A percentile compares a stretch with the other conserved stretches of the same genome.
These are phyloP conservation scores for Poecilia latipinna DNA, from an alignment of 2,113 vertebrate species.

Conservation along the genomic window DNA sequence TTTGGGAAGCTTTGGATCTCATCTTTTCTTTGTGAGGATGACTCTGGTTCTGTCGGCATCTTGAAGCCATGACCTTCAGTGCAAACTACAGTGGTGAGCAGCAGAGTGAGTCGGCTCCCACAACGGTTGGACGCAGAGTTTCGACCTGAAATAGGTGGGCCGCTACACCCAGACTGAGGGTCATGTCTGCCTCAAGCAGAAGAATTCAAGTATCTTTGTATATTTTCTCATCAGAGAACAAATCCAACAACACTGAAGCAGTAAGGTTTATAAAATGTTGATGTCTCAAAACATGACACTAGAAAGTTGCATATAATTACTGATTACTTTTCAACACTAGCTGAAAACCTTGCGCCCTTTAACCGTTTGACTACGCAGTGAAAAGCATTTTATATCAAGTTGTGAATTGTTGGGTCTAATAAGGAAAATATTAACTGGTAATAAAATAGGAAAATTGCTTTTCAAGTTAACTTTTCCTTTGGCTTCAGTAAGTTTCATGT, in stretches of 20 bases:
- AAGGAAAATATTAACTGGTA: not conserved
- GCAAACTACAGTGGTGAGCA: not conserved
- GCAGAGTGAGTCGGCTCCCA: not conserved
- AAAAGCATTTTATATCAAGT: not conserved
- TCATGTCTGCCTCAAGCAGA: not conserved
- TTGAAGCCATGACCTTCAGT: not conserved
- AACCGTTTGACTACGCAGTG: not conserved
- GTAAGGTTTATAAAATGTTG: too few species aligned
- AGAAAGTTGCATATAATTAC: too few species aligned
- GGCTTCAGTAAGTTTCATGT: constrained; percentile 24
- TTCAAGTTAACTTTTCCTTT: constrained; percentile 28
- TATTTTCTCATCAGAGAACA: not conserved
- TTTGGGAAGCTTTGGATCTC: not conserved
- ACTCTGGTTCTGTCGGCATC: not conserved
- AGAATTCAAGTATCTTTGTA: not conserved
- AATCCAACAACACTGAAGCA: too few species aligned
- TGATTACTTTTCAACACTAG: too few species aligned
- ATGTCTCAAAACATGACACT: too few species aligned
- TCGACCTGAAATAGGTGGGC: not conserved
- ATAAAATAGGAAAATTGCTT: constrained; percentile 2
- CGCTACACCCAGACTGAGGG: not conserved
- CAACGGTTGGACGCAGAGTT: not conserved
- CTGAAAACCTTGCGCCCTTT: not conserved
- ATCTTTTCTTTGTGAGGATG: not conserved
- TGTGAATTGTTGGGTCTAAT: not conserved